Evolutionary conservation across 2,888 invertebrate species (phyloP).

Genomic region (Agapostemon virescens): DNA sequence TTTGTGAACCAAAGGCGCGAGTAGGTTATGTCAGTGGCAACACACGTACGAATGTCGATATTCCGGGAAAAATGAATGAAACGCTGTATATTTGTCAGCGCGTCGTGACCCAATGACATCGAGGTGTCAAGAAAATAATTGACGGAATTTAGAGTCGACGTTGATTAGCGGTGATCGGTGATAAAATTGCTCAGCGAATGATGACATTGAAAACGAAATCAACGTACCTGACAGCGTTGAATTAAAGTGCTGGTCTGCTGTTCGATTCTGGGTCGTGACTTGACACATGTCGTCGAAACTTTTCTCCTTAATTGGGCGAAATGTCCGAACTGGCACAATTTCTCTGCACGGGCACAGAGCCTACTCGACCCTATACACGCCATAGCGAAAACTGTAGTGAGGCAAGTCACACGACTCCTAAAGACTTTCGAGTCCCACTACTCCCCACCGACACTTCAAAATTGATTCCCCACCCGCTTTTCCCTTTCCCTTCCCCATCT

Average conservation of each 20-base stretch:
- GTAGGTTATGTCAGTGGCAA: conserved; percentile 51
- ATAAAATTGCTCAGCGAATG: conserved; percentile 11
- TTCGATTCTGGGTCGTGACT: conserved; percentile 85
- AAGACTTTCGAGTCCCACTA: conserved; percentile 75
- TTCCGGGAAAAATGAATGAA: conserved; percentile 49
- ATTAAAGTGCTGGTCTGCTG: conserved; percentile 79
- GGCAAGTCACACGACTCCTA: conserved; percentile 77
- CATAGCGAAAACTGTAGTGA: conserved; percentile 89
- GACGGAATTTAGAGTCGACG: background rate
- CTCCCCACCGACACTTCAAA: conserved; percentile 67
- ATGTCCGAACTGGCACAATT: conserved; percentile 89
- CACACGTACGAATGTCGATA: background rate
- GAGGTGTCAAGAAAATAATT: background rate
- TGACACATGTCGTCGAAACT: conserved; percentile 85
- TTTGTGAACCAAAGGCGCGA: background rate
- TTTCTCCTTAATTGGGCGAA: conserved; percentile 84
- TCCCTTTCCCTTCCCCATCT: conserved; percentile 41
- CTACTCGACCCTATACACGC: conserved; percentile 91
- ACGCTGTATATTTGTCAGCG: background rate
- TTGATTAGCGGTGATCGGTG: background rate
- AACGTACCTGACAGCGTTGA: conserved; percentile 80
- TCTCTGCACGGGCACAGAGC: conserved; percentile 91
- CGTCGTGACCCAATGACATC: background rate
- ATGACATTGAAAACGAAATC: conserved; percentile 3
- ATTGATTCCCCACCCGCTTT: conserved; percentile 39